Conservation (phyloP, 1,140 invertebrate species). For the Drosophila obscura region DNA sequence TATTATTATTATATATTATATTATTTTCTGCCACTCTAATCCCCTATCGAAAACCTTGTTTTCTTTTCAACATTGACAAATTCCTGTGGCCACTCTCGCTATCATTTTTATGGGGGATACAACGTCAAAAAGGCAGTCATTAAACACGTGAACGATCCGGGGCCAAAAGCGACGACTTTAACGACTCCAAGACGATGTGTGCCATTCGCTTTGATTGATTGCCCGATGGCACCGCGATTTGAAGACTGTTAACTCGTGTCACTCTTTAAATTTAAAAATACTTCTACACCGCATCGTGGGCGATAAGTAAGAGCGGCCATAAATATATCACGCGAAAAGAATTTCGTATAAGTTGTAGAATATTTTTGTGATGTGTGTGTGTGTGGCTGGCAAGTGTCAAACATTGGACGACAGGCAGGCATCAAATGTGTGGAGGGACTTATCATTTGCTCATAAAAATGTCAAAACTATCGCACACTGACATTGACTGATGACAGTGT, state of each 20-base stretch:
- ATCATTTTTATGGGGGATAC: slow-evolving; percentile 11
- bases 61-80: neutral
- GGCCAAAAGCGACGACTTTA: slow-evolving; percentile 19
- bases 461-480: slow-evolving; percentile 76
- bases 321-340: slow-evolving; percentile 53
- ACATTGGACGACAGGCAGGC: slow-evolving; percentile 71
- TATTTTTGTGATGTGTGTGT: slow-evolving; percentile 13
- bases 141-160: slow-evolving; percentile 33
- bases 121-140: slow-evolving; percentile 27
- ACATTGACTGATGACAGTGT: slow-evolving; percentile 76
- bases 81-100: slow-evolving; percentile 12
- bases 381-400: slow-evolving; percentile 71
- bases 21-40: no score
- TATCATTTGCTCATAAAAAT: slow-evolving; percentile 81
- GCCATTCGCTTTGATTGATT: slow-evolving; percentile 64
- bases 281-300: slow-evolving; percentile 25
- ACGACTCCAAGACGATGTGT: slow-evolving; percentile 27
- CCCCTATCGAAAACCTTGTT: no score
- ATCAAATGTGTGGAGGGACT: slow-evolving; percentile 55
- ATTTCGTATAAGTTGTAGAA: slow-evolving; percentile 28
- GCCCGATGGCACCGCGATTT: slow-evolving; percentile 20
- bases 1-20: no score
- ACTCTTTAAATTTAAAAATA: slow-evolving; percentile 51
- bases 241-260: slow-evolving; percentile 54
- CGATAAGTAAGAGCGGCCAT: slow-evolving; percentile 56